A percentile compares a stretch with the other conserved stretches of the same genome.
Conservation (phyloP, 2,113 vertebrate genomes). For the Chloebia gouldiae region DNA sequence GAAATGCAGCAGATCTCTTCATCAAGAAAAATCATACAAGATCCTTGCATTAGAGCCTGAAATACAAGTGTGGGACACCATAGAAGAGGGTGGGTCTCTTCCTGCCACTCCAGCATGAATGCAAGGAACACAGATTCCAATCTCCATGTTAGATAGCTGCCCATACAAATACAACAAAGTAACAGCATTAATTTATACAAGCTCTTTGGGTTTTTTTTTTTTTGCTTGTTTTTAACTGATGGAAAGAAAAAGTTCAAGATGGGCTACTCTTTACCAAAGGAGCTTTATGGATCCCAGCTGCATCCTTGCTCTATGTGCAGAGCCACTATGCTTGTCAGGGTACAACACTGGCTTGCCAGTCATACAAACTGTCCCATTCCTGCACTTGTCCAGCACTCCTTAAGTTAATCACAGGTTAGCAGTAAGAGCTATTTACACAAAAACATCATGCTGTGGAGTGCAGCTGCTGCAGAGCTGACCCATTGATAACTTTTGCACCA, state of each 20-base stretch:
- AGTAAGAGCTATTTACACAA: neutral
- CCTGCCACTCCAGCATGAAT: neutral
- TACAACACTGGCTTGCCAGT: neutral
- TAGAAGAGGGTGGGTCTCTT: neutral
- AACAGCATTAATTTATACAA: neutral
- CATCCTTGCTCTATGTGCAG: neutral
- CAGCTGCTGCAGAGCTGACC: neutral
- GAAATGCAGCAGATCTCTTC: neutral
- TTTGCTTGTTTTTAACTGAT: neutral
- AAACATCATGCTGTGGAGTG: rapidly evolving
- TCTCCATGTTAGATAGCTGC: neutral
- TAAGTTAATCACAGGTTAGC: neutral
- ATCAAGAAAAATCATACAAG: neutral
- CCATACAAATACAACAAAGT: neutral
- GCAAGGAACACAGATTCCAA: neutral
- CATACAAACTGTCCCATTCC: neutral
- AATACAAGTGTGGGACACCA: neutral
- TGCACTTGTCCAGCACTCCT: neutral
- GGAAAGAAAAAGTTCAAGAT: neutral
- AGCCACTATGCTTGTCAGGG: neutral
- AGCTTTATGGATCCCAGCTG: neutral
- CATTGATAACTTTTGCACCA: neutral
- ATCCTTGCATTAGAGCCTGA: neutral
- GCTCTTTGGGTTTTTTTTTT: rapidly evolving
- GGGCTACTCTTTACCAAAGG: neutral